phyloP scores from a whole-genome alignment of 2,797 vertebrate species.

The Galago senegalensis region DNA sequence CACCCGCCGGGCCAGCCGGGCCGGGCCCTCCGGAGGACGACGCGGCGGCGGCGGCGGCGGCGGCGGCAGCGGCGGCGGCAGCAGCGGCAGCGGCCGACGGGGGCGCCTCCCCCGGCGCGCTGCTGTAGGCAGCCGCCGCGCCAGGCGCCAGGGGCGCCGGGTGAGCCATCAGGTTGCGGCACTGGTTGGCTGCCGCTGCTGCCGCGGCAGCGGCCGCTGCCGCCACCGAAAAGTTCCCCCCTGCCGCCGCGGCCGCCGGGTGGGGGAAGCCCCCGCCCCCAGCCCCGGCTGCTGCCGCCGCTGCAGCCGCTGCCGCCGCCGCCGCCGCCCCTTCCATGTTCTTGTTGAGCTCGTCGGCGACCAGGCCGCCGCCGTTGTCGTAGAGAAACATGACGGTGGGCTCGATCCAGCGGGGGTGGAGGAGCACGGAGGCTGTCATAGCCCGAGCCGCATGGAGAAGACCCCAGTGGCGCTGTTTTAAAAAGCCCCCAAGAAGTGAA shows the following conservation, averaged over 20 bases:
- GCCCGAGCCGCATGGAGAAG: conserved; percentile 97
- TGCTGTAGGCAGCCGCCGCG: conserved; percentile 92
- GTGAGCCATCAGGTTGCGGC: conserved; percentile 98
- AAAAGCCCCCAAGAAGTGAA: conserved; percentile 95
- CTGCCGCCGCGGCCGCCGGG: conserved; percentile 88
- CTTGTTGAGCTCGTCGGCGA: conserved; percentile 96
- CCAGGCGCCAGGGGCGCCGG: conserved; percentile 96
- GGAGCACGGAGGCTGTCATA: conserved; percentile 99
- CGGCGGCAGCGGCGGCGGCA: conserved; percentile 89
- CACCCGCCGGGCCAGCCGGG: conserved; percentile 91
- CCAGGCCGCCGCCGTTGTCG: conserved; percentile 94
- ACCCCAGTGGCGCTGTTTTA: conserved; percentile 94
- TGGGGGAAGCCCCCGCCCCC: conserved; percentile 89
- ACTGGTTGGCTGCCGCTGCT: conserved; percentile 93
- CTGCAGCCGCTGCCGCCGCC: conserved; percentile 90
- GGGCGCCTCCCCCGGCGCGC: conserved; percentile 94
- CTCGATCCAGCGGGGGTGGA: conserved; percentile 99
- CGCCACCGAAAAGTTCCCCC: conserved; percentile 95
- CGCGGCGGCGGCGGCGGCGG: conserved; percentile 90
- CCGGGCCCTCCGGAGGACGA: conserved; percentile 83
- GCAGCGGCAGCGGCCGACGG: conserved; percentile 92
- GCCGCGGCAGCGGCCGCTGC: conserved; percentile 91
- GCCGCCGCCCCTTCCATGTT: conserved; percentile 95
- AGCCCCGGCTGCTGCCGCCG: conserved; percentile 90
- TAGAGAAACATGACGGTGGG: conserved; percentile 99